Percentiles rank a stretch among this genome's conserved stretches.
Evolutionary conservation across 2,797 vertebrate species (phyloP).

Genomic region (Tokudaia muenninki): DNA sequence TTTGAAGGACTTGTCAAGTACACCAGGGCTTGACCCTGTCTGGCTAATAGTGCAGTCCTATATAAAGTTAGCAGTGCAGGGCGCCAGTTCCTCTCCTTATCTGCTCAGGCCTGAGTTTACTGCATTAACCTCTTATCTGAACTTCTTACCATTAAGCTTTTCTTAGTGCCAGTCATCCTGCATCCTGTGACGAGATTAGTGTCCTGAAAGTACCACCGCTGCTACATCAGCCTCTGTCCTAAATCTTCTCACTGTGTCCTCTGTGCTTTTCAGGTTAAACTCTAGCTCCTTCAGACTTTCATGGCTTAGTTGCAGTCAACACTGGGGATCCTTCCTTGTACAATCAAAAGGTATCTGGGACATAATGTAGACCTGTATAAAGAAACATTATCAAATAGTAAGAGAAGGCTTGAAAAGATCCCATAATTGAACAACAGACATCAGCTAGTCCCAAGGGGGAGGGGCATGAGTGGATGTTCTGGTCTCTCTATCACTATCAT

Average conservation of each 20-base stretch:
- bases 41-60: slow-evolving; percentile 50
- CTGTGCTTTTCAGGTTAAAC: not conserved
- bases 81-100: slow-evolving; percentile 47
- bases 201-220: slow-evolving; percentile 58
- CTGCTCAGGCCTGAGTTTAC: slow-evolving; percentile 60
- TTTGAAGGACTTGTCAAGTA: slow-evolving; percentile 65
- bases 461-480: not conserved
- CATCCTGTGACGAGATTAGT: slow-evolving; percentile 72
- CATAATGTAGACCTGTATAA: not conserved
- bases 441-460: not conserved
- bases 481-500: not conserved
- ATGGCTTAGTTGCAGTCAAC: not conserved
- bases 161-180: slow-evolving; percentile 65
- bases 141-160: slow-evolving; percentile 76
- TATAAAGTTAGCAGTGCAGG: slow-evolving; percentile 46
- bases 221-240: slow-evolving; percentile 20
- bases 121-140: slow-evolving; percentile 80
- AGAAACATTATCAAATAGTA: not conserved
- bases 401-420: not conserved
- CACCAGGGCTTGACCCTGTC: slow-evolving; percentile 26
- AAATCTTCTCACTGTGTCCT: slow-evolving; percentile 32
- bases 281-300: slow-evolving; percentile 51
- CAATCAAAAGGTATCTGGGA: not conserved
- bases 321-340: slow-evolving; percentile 25
- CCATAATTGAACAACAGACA: not conserved